These are phyloP conservation scores for Zophobas atratus DNA, from an alignment of 1,140 invertebrate genomes.

Conservation along the genomic window DNA sequence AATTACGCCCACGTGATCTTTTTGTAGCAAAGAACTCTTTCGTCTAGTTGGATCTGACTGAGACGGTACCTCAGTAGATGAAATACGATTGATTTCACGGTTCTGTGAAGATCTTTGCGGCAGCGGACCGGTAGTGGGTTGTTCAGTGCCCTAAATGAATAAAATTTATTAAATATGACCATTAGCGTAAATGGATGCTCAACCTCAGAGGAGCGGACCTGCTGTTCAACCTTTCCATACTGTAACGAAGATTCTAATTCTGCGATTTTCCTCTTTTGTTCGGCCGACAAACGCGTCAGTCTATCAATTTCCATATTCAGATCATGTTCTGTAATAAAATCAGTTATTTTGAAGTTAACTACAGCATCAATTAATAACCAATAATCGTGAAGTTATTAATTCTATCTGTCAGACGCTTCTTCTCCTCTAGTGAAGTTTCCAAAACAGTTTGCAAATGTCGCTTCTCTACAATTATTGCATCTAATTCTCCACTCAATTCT, in stretches of 20 bases:
- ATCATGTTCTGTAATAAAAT: constrained; percentile 67
- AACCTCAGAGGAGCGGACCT: background rate
- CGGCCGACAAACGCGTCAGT: constrained; percentile 66
- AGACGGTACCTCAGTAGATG: background rate
- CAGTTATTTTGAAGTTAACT: constrained; percentile 22
- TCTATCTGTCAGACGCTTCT: constrained; percentile 70
- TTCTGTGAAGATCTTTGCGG: too few relatives aligned
- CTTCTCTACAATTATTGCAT: constrained; percentile 70
- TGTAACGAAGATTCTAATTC: constrained; percentile 66
- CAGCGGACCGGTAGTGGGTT: too few relatives aligned
- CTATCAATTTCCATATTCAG: constrained; percentile 70
- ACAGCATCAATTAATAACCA: constrained; percentile 51
- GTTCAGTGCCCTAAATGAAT: too few relatives aligned
- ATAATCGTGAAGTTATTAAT: constrained; percentile 71
- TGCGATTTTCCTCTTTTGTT: constrained; percentile 67
- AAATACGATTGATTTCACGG: background rate
- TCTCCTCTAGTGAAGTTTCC: constrained; percentile 74
- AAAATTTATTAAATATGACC: too few relatives aligned
- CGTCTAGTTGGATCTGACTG: too few relatives aligned
- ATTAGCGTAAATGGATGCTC: too few relatives aligned
- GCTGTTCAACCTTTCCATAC: constrained; percentile 55
- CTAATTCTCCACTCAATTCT: constrained; percentile 70
- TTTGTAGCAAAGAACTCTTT: background rate
- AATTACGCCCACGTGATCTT: background rate
- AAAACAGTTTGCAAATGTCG: constrained; percentile 72